phyloP scores from a whole-genome alignment of 2,113 vertebrate species.

The Ibidorhyncha struthersii region DNA sequence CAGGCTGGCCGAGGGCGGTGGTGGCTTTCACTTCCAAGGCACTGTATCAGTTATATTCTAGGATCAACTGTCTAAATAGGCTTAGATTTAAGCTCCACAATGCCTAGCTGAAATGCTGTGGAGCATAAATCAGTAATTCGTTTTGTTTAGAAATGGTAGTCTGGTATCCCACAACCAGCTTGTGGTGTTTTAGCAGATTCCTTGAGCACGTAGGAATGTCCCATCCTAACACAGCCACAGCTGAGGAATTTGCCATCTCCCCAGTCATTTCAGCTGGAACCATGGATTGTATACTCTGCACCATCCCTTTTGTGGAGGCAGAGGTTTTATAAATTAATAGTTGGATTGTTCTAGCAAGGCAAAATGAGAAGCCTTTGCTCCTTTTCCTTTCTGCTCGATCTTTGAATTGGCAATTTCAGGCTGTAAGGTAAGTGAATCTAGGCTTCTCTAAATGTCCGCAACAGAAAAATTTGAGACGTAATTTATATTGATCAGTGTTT shows the following conservation, averaged over 20 bases:
- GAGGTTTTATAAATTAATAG: background rate
- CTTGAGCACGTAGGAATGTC: background rate
- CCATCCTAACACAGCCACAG: background rate
- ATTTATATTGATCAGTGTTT: slow-evolving; percentile 32
- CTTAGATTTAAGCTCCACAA: background rate
- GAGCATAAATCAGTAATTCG: background rate
- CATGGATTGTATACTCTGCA: background rate
- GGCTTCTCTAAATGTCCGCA: background rate
- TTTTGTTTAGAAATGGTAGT: background rate
- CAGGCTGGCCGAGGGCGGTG: background rate
- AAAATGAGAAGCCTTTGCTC: background rate
- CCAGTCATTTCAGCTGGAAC: background rate
- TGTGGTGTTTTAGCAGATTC: background rate
- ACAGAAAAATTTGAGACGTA: background rate
- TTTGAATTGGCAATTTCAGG: background rate
- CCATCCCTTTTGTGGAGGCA: background rate
- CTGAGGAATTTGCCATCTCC: background rate
- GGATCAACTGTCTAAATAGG: background rate
- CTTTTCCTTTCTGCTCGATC: background rate
- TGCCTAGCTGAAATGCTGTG: background rate
- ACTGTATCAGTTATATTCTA: background rate
- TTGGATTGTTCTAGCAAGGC: background rate
- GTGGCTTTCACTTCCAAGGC: background rate
- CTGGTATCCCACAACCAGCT: background rate
- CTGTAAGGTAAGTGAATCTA: background rate